Conservation (phyloP, 2,888 invertebrate genomes). For the Stenotaenia linearis region DNA sequence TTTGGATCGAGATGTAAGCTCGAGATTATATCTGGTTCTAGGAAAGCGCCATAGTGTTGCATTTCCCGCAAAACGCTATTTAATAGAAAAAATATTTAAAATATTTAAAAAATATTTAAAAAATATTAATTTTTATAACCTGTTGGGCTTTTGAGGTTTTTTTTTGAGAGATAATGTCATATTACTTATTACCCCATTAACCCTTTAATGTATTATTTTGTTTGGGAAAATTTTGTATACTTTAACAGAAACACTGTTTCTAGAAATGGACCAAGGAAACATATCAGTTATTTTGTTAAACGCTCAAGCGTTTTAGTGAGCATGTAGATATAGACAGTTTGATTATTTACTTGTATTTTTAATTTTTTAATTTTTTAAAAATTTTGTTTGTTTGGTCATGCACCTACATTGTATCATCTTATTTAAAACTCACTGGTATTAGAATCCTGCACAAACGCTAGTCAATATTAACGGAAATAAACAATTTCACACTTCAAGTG, state of each 20-base stretch:
- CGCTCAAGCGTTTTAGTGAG: neutral
- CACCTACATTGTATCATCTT: neutral
- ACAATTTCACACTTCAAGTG: neutral
- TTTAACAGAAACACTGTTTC: neutral
- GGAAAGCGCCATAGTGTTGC: neutral
- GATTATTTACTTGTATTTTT: neutral
- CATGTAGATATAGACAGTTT: neutral
- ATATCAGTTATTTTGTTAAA: neutral
- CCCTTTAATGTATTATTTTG: neutral
- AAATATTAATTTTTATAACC: neutral
- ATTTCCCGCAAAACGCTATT: neutral
- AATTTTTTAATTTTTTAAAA: neutral
- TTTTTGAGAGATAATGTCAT: neutral
- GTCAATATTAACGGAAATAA: neutral
- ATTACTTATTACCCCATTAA: neutral
- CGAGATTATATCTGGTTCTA: neutral
- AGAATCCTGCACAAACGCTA: neutral
- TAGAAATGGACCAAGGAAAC: slow-evolving; percentile 20
- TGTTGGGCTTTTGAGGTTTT: neutral
- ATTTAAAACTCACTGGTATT: neutral
- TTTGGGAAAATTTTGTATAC: neutral
- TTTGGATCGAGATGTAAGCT: neutral
- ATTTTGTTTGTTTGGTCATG: neutral
- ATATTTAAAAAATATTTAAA: neutral
- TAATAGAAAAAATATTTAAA: neutral